Evolutionary conservation across 2,113 vertebrate genomes (phyloP), one percentile per base, ranked within the genome.

Genomic region (Microcebus tavaratra): DNA sequence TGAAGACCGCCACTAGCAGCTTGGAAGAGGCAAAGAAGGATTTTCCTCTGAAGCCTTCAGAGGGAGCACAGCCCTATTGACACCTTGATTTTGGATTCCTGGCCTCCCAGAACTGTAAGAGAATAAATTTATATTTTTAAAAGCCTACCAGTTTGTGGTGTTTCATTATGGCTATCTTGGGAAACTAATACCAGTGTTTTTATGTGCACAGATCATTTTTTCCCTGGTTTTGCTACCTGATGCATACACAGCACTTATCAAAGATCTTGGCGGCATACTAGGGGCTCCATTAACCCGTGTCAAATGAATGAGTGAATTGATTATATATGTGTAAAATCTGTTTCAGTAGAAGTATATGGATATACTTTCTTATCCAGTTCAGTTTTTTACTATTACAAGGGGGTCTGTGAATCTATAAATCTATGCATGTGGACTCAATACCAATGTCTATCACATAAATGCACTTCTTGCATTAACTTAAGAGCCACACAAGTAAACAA

Each of bases 181-280:
- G 29, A 95, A 93, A 85, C 23, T 25, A 70, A 70, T 27, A 82
- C 27, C 57, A 88, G 8, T 85, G 45, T 27, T 95, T 93, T 96
- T 34, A 20, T 42, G 61, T 18, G 1, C n/a, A 80, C 67, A 23
- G 14, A 13, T n/a, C 36, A 65, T 85, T 29, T 53, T 48, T 39
- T 25, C 29, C 20, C 42, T 42, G 13, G 23, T 59, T n/a, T 73
- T 57, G 50, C 27, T 68, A 42, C 14, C 48, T 80, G 27, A 15
- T 57, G 11, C 48, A 48, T 48, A 11, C 48, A 48, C 48, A 39
- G 39, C 9, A 48, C 67, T 93, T 76, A 80, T 12, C 55, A 83
- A 34, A 55, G 15, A 42, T 90, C 70, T 92, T 90, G 18, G 29
- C 67, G 59, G 39, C 53, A 36, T 15, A 59, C 39, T 4, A 13